A percentile compares a stretch with the other conserved stretches of the same genome.
These are phyloP conservation scores for Formica aserva DNA, from an alignment of 2,888 invertebrate genomes.

Conservation along the genomic window DNA sequence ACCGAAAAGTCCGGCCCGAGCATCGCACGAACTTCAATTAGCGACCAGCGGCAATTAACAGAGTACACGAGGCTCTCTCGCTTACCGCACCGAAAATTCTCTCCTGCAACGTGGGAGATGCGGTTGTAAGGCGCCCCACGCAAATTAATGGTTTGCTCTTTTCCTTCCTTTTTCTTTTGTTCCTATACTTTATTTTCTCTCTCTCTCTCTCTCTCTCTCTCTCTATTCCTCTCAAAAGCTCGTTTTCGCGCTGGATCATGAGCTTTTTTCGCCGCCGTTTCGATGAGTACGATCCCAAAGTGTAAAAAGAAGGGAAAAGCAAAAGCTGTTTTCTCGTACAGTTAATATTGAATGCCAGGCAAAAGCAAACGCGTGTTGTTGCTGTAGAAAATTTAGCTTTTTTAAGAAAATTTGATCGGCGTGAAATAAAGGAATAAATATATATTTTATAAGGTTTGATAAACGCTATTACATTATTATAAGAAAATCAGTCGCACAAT, in stretches of 20 bases:
- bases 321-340: conserved; percentile 17
- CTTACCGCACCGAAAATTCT: conserved; percentile 64
- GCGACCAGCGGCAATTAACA: conserved; percentile 70
- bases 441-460: background rate
- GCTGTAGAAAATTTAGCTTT: conserved; percentile 3
- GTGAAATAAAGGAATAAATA: background rate
- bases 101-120: conserved; percentile 36
- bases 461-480: background rate
- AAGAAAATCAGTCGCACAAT: background rate
- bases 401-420: background rate
- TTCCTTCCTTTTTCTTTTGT: background rate
- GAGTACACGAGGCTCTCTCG: conserved; percentile 64
- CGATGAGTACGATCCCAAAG: background rate
- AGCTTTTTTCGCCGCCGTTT: conserved; percentile 1
- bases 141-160: conserved; percentile 65
- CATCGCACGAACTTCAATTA: conserved; percentile 66
- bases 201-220: background rate
- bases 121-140: conserved; percentile 51
- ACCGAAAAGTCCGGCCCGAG: conserved; percentile 40
- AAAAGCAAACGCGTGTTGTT: conserved; percentile 26
- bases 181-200: conserved; percentile 15
- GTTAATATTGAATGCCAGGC: conserved; percentile 35
- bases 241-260: conserved; percentile 19
- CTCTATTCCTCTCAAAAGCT: background rate
- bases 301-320: conserved; percentile 7